These are phyloP conservation scores for Nyctalus aviator DNA, from an alignment of 2,797 vertebrate species.

Conservation along the genomic window DNA sequence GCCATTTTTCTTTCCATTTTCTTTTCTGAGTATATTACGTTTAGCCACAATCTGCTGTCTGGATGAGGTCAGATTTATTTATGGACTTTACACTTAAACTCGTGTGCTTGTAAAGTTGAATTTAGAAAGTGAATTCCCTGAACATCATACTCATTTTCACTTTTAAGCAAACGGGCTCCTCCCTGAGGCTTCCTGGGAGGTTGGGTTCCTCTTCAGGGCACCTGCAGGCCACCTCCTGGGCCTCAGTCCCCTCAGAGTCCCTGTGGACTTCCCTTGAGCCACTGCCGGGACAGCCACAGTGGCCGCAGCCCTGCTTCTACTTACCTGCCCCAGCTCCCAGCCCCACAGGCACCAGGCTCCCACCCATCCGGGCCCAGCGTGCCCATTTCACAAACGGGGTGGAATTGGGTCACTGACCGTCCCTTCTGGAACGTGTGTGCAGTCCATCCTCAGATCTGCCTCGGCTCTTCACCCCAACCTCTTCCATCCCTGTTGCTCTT, in stretches of 20 bases:
- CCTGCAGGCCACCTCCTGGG: background rate
- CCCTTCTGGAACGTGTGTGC: background rate
- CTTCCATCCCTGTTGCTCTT: background rate
- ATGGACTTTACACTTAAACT: background rate
- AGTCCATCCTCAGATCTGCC: background rate
- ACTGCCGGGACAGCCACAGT: background rate
- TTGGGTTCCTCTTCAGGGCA: background rate
- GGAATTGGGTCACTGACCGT: background rate
- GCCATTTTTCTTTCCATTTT: background rate
- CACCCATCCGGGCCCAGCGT: background rate
- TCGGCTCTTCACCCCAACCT: background rate
- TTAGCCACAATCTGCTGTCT: background rate
- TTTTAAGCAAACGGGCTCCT: background rate
- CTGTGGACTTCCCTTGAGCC: background rate
- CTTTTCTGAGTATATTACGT: slow-evolving; percentile 32
- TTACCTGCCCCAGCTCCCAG: background rate
- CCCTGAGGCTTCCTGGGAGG: background rate
- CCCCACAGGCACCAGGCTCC: background rate
- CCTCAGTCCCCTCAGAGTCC: background rate
- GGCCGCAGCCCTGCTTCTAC: background rate
- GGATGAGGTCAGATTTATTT: slow-evolving; percentile 16
- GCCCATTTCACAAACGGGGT: background rate
- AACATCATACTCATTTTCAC: background rate
- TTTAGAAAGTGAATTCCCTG: slow-evolving; percentile 17
- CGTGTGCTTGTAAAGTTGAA: background rate